A percentile compares a stretch with the other conserved stretches of the same genome.
Evolutionary conservation across 2,888 invertebrate species (phyloP).

Genomic region (Idaea biselata): DNA sequence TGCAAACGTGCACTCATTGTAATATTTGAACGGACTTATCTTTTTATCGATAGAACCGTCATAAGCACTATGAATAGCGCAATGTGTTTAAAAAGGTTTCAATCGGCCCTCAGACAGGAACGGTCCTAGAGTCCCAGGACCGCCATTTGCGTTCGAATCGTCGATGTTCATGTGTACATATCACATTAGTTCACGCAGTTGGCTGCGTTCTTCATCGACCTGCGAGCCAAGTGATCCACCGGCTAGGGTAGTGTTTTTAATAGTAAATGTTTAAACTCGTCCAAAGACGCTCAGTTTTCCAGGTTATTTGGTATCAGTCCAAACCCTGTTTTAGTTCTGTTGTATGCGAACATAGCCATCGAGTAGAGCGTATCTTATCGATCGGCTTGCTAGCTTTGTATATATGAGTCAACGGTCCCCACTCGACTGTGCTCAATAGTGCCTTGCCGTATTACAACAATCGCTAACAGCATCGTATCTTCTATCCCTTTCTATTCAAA

Average conservation of each 20-base stretch:
- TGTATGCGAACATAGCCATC: not conserved
- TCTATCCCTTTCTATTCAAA: not conserved
- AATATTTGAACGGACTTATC: constrained; percentile 27
- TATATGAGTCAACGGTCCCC: not conserved
- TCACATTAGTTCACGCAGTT: constrained; percentile 13
- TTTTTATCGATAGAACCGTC: constrained; percentile 26
- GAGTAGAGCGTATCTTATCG: not conserved
- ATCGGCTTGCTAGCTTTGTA: not conserved
- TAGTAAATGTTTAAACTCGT: constrained; percentile 2
- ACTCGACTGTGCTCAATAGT: not conserved
- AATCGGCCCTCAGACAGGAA: constrained; percentile 17
- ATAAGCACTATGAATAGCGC: constrained; percentile 21
- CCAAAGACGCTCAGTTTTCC: not conserved
- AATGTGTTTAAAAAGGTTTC: constrained; percentile 24
- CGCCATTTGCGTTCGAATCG: constrained; percentile 17
- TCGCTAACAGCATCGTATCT: not conserved
- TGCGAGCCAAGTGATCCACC: constrained; percentile 14
- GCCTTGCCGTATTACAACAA: not conserved
- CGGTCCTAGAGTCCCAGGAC: constrained; percentile 12
- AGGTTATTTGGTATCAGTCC: constrained; percentile 1
- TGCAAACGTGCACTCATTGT: constrained; percentile 7
- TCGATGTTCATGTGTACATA: constrained; percentile 13
- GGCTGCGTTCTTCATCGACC: constrained; percentile 16
- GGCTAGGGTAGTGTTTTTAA: constrained; percentile 8
- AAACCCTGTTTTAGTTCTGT: not conserved